These are phyloP conservation scores for Eilema caniola DNA, from an alignment of 2,888 invertebrate genomes.

Conservation along the genomic window DNA sequence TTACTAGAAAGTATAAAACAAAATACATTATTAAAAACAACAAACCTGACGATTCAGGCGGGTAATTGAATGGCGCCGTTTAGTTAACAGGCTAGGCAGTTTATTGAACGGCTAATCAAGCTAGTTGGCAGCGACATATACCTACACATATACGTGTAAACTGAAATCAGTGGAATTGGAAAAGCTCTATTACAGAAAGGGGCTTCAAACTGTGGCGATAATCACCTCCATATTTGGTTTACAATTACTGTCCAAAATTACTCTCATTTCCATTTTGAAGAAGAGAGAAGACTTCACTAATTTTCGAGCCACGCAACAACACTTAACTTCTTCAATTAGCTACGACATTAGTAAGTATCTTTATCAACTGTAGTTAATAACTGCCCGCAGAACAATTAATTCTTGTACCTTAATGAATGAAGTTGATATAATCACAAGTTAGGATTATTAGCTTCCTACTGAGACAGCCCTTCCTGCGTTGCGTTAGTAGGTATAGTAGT, in stretches of 20 bases:
- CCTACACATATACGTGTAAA: no score
- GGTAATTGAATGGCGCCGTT: no score
- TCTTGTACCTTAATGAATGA: background rate
- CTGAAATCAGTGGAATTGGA: conserved; percentile 52
- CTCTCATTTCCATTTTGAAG: background rate
- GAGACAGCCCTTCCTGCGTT: background rate
- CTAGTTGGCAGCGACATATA: no score
- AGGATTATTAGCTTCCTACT: conserved; percentile 46
- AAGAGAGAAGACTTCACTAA: background rate
- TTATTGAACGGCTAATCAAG: no score
- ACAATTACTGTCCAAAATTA: background rate
- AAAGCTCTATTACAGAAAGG: conserved; percentile 34
- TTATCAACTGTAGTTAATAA: background rate
- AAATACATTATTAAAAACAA: no score
- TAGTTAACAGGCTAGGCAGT: no score
- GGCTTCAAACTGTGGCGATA: no score
- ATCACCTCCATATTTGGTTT: no score
- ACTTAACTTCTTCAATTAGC: background rate
- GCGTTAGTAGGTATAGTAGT: background rate
- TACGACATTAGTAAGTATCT: background rate
- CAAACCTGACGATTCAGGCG: no score
- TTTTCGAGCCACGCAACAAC: background rate
- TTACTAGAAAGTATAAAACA: no score
- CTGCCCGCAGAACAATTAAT: conserved; percentile 3
- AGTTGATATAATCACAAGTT: background rate